A percentile compares a stretch with the other conserved stretches of the same genome.
Conservation (phyloP, 2,888 invertebrate species). For the Mesorhabditis sp. region DNA sequence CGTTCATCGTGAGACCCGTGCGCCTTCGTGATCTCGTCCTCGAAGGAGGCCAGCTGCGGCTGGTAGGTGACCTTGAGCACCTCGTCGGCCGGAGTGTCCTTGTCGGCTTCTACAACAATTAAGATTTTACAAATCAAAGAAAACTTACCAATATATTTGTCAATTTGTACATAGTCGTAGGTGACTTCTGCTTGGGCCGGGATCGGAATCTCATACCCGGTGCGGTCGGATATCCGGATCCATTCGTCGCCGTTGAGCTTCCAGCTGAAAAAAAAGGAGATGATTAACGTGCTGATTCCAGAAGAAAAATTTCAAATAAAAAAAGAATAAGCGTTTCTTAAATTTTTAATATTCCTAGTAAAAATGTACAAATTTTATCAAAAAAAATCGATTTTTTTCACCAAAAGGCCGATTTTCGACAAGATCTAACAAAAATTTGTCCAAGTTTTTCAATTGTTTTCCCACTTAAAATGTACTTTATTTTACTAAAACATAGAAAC, state of each 20-base stretch:
- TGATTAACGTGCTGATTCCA: background rate
- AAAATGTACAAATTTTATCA: no score
- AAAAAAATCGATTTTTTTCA: no score
- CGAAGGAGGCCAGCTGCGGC: constrained; percentile 48
- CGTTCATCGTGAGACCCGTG: constrained; percentile 25
- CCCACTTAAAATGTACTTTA: no score
- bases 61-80: constrained; percentile 49
- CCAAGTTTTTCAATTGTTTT: background rate
- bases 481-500: no score
- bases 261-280: constrained; percentile 36
- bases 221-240: constrained; percentile 42
- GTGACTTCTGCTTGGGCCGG: constrained; percentile 48
- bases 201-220: constrained; percentile 53
- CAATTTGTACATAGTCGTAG: constrained; percentile 37
- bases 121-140: constrained; percentile 7
- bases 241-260: constrained; percentile 40
- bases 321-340: background rate
- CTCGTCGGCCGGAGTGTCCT: constrained; percentile 45
- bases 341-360: no score
- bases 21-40: constrained; percentile 48
- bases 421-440: background rate
- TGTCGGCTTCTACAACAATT: constrained; percentile 41
- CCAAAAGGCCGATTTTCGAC: no score
- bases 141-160: constrained; percentile 30
- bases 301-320: constrained; percentile 9